These are phyloP conservation scores for Palythoa caribaeorum DNA, from an alignment of 92 coral and sea anemone species.

Conservation along the genomic window DNA sequence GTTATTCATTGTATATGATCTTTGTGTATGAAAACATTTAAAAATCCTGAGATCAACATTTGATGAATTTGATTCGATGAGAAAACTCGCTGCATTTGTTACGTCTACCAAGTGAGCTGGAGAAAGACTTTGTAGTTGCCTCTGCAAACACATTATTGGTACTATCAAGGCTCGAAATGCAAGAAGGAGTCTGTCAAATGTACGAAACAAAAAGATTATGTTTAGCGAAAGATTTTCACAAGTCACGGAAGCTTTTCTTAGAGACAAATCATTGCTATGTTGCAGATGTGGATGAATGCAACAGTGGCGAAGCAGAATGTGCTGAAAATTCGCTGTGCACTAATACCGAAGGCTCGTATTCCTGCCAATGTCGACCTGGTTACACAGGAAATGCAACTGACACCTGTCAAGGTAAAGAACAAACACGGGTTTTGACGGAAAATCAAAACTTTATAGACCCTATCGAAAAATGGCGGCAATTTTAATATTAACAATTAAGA, in stretches of 20 bases:
- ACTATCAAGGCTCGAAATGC: too few species aligned
- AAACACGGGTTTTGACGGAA: background rate
- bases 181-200: background rate
- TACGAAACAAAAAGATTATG: background rate
- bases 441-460: background rate
- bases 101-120: too few species aligned
- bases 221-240: background rate
- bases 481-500: too few species aligned
- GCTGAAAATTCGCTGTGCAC: constrained; percentile 60
- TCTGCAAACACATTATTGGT: too few species aligned
- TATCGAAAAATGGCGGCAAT: too few species aligned
- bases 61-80: too few species aligned
- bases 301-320: constrained; percentile 58
- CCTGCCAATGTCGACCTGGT: constrained; percentile 75
- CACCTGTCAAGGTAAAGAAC: constrained; percentile 63
- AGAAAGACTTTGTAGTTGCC: too few species aligned
- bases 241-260: background rate
- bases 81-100: too few species aligned
- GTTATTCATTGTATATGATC: too few species aligned
- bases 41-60: too few species aligned
- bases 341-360: constrained; percentile 62
- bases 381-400: constrained; percentile 51
- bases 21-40: too few species aligned
- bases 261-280: background rate
- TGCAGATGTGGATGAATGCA: constrained; percentile 84